Evolutionary conservation across 2,888 invertebrate genomes (phyloP).

Genomic region (Timema podura): DNA sequence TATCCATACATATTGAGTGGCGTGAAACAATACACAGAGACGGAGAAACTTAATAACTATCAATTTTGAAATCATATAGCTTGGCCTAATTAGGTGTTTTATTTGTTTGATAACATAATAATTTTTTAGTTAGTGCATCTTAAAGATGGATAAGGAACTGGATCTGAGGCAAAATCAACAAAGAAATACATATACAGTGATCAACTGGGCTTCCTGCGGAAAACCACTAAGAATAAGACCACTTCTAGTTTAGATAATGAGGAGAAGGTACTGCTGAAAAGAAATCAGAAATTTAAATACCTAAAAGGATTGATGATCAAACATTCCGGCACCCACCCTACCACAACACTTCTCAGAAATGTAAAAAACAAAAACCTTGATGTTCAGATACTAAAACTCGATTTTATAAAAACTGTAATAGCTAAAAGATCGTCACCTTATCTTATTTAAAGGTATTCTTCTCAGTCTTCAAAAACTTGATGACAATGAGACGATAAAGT

Average conservation of each 20-base stretch:
- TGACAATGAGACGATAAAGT: background rate
- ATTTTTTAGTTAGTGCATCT: background rate
- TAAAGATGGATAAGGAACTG: background rate
- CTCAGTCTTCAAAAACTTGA: background rate
- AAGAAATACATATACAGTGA: background rate
- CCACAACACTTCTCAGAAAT: background rate
- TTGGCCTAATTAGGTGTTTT: too few relatives aligned
- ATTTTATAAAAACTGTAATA: background rate
- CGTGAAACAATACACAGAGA: too few relatives aligned
- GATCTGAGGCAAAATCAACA: background rate
- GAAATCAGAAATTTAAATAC: background rate
- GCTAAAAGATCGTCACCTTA: background rate
- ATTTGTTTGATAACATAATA: too few relatives aligned
- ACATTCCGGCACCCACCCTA: background rate
- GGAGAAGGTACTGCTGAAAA: too few relatives aligned
- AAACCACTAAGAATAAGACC: too few relatives aligned
- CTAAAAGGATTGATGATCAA: background rate
- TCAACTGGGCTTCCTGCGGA: background rate
- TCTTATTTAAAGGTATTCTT: constrained; percentile 1
- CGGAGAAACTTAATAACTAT: too few relatives aligned
- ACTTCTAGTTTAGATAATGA: too few relatives aligned
- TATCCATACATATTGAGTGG: too few relatives aligned
- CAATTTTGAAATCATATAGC: too few relatives aligned
- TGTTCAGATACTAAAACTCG: background rate
- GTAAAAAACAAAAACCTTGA: background rate